Conservation (phyloP, 2,888 invertebrate species). For the Diploptera punctata region DNA sequence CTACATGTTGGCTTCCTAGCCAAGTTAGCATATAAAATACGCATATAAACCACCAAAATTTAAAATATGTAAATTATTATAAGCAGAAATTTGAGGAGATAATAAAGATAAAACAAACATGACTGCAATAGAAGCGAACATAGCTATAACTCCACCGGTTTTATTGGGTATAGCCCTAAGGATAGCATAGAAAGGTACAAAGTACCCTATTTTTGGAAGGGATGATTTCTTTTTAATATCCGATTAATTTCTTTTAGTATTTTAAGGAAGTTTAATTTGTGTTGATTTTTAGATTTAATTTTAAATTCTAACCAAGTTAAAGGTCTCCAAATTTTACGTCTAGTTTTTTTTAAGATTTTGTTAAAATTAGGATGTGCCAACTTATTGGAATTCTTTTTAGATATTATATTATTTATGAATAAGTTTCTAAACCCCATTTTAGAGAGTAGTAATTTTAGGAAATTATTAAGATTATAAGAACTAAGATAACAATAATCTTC, state of each 20-base stretch:
- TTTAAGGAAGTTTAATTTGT: not conserved
- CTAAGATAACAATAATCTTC: not conserved
- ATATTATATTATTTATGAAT: not conserved
- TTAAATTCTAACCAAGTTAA: not conserved
- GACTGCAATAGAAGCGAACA: not conserved
- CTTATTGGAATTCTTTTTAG: not conserved
- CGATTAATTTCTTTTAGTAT: not conserved
- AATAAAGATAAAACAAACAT: not conserved
- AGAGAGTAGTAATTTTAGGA: not conserved
- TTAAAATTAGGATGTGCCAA: not conserved
- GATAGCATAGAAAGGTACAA: not conserved
- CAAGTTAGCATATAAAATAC: not conserved
- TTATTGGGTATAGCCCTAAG: not conserved
- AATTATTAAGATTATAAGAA: not conserved
- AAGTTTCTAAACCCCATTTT: not conserved
- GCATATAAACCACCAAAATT: not conserved
- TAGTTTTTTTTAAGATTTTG: not conserved
- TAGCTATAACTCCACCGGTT: not conserved
- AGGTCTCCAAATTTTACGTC: not conserved
- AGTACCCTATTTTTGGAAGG: not conserved
- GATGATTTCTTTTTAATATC: not conserved
- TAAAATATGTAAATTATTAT: not conserved
- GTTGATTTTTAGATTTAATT: not conserved
- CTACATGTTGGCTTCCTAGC: not conserved
- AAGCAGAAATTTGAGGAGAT: not conserved